Conservation (phyloP, 2,888 invertebrate species). For the Slavum lentiscoides region DNA sequence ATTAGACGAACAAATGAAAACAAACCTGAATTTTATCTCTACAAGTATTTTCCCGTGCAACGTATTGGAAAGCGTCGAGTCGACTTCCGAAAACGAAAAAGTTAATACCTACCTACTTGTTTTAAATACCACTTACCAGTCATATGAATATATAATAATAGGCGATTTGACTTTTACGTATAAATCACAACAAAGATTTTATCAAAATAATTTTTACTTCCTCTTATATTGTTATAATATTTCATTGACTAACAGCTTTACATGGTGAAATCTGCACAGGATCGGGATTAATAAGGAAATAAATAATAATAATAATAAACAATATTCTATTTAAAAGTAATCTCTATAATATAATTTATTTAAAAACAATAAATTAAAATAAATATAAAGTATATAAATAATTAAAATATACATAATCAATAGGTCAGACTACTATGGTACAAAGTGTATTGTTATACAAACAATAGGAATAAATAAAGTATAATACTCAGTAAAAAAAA, state of each 20-base stretch:
- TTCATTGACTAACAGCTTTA: too few species aligned
- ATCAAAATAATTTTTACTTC: too few species aligned
- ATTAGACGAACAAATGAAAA: neutral
- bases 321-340: conserved; percentile 29
- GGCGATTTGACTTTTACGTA: too few species aligned
- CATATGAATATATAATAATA: too few species aligned
- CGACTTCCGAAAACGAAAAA: neutral
- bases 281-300: neutral
- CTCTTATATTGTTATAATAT: too few species aligned
- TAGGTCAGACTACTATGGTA: conserved; percentile 52
- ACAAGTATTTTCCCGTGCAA: neutral
- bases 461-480: conserved; percentile 53
- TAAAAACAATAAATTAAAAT: conserved; percentile 52
- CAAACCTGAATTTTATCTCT: neutral
- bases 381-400: conserved; percentile 50
- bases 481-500: conserved; percentile 25
- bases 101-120: too few species aligned
- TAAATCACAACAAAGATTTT: too few species aligned
- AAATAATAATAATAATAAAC: conserved; percentile 5
- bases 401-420: conserved; percentile 47
- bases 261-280: neutral
- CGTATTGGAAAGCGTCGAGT: neutral
- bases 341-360: conserved; percentile 52
- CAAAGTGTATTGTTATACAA: conserved; percentile 52
- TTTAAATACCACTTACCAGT: too few species aligned